These are phyloP conservation scores for Drosophila greeni DNA, from an alignment of 2,888 invertebrate genomes.

Conservation along the genomic window DNA sequence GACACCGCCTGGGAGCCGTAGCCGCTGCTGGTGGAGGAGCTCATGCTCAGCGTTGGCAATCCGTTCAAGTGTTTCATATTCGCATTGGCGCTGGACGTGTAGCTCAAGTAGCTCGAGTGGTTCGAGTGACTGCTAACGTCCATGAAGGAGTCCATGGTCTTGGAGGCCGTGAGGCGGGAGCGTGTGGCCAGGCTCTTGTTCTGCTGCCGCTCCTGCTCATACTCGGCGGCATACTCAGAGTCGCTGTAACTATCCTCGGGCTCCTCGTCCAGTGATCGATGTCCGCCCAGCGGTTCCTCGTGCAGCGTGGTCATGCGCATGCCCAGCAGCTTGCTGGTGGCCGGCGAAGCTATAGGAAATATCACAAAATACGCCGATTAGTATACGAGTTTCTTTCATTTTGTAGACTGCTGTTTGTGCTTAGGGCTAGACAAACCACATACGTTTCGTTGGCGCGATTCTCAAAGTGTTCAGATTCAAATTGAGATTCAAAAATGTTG, in stretches of 20 bases:
- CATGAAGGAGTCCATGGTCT: constrained; percentile 91
- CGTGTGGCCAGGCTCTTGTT: constrained; percentile 71
- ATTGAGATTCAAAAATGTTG: constrained; percentile 98
- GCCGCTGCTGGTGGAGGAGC: constrained; percentile 88
- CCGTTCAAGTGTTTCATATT: constrained; percentile 78
- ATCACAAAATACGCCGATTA: constrained; percentile 16
- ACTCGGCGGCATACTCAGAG: constrained; percentile 79
- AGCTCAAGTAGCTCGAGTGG: constrained; percentile 71
- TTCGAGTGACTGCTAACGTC: constrained; percentile 82
- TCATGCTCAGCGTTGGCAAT: constrained; percentile 81
- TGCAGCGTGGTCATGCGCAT: constrained; percentile 94
- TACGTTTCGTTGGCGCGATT: constrained; percentile 94
- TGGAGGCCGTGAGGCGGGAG: constrained; percentile 84
- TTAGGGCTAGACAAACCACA: constrained; percentile 80
- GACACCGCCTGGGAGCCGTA: constrained; percentile 90
- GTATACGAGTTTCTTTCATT: background rate
- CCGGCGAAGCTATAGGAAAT: constrained; percentile 85
- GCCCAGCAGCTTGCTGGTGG: constrained; percentile 87
- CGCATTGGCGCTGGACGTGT: constrained; percentile 76
- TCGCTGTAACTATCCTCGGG: constrained; percentile 79
- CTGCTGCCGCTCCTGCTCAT: constrained; percentile 77
- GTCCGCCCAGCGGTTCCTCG: constrained; percentile 85
- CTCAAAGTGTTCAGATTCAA: constrained; percentile 94
- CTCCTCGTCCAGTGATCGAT: constrained; percentile 79
- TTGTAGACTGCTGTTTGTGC: background rate